phyloP scores from a whole-genome alignment of 2,113 vertebrate genomes.

The Albula goreensis region DNA sequence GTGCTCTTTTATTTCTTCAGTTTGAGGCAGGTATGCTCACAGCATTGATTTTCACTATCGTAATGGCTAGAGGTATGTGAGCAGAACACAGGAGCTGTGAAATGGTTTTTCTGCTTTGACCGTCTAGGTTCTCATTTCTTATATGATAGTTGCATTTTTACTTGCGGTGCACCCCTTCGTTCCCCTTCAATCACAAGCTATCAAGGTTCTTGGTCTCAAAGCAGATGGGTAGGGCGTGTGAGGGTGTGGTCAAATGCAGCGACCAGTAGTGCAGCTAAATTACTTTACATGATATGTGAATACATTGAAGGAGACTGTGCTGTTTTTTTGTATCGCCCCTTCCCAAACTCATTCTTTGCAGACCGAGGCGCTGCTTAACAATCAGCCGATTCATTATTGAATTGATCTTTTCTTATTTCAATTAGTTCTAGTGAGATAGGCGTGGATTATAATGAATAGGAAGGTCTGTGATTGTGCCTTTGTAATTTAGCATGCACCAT shows the following conservation, averaged over 20 bases:
- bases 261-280: neutral
- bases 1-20: slow-evolving; percentile 33
- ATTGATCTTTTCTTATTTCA: slow-evolving; percentile 59
- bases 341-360: neutral
- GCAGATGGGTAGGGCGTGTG: neutral
- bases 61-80: neutral
- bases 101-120: neutral
- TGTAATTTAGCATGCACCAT: slow-evolving; percentile 51
- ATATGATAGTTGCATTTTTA: neutral
- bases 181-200: neutral
- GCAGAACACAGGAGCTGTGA: neutral
- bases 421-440: slow-evolving; percentile 45
- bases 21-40: slow-evolving; percentile 50
- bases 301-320: slow-evolving; percentile 35
- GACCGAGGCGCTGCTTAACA: slow-evolving; percentile 37
- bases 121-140: neutral
- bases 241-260: neutral
- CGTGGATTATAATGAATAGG: slow-evolving; percentile 55
- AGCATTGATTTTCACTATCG: slow-evolving; percentile 46
- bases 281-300: neutral
- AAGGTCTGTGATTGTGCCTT: slow-evolving; percentile 48
- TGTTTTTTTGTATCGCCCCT: slow-evolving; percentile 43
- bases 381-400: slow-evolving; percentile 56
- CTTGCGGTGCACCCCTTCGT: neutral
- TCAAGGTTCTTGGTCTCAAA: neutral